A percentile compares a stretch with the other conserved stretches of the same genome.
Conservation (phyloP, 2,797 vertebrate genomes). For the Aeoliscus strigatus region DNA sequence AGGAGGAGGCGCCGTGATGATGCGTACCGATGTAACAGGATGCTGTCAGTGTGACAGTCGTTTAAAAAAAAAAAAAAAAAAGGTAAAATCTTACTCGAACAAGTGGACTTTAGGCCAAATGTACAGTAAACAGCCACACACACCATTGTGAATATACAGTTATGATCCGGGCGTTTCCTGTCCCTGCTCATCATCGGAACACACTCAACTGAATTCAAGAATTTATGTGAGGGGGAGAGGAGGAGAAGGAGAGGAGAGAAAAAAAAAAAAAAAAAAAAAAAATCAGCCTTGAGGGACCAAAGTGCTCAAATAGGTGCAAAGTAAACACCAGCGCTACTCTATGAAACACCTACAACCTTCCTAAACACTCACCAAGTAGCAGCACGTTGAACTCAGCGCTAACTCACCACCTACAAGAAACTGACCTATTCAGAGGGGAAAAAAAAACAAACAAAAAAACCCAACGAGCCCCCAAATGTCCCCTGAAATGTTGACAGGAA, state of each 20-base stretch:
- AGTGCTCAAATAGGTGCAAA: constrained; percentile 67
- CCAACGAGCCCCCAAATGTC: too few relatives aligned
- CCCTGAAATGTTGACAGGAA: constrained; percentile 60
- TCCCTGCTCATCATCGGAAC: constrained; percentile 32
- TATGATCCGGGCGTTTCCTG: constrained; percentile 34
- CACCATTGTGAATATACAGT: constrained; percentile 21
- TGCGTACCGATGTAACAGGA: constrained; percentile 39
- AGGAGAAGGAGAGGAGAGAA: too few relatives aligned
- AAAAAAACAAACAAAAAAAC: too few relatives aligned
- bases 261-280: constrained; percentile 13
- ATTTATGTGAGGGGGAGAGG: too few relatives aligned
- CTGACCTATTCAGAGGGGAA: constrained; percentile 45
- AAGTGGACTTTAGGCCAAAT: constrained; percentile 47
- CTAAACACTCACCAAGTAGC: constrained; percentile 48
- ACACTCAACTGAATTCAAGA: too few relatives aligned
- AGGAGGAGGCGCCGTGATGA: constrained; percentile 4
- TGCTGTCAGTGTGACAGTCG: constrained; percentile 8
- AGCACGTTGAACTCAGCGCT: constrained; percentile 49
- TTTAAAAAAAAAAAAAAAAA: constrained; percentile 17
- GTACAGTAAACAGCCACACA: constrained; percentile 44
- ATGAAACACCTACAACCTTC: constrained; percentile 36
- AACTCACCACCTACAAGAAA: constrained; percentile 39
- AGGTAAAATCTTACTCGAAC: constrained; percentile 24
- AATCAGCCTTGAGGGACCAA: constrained; percentile 47
- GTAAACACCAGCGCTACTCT: constrained; percentile 42